phyloP scores from a whole-genome alignment of 2,113 vertebrate genomes.

The Amia ocellicauda region DNA sequence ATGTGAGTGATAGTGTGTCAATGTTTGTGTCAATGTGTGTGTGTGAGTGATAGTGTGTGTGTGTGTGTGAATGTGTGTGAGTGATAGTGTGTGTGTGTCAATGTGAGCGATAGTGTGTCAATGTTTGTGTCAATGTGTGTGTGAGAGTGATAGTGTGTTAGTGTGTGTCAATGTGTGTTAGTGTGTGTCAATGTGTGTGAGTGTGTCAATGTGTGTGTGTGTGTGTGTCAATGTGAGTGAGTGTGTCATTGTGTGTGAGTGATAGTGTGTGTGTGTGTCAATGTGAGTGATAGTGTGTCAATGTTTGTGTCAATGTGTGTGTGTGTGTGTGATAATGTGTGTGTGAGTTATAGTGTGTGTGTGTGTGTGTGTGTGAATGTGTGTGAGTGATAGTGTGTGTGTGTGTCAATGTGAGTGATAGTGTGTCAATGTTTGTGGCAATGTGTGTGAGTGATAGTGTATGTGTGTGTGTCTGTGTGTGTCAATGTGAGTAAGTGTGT shows the following conservation, averaged over 20 bases:
- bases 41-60: neutral
- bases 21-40: neutral
- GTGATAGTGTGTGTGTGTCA: conserved; percentile 7
- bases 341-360: neutral
- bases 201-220: too few relatives aligned
- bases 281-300: neutral
- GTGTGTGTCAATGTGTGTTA: too few relatives aligned
- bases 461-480: conserved; percentile 15
- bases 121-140: too few relatives aligned
- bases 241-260: too few relatives aligned
- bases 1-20: conserved; percentile 36
- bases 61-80: too few relatives aligned
- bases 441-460: neutral
- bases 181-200: too few relatives aligned
- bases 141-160: too few relatives aligned
- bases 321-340: conserved; percentile 27
- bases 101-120: too few relatives aligned
- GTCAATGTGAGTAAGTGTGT: neutral
- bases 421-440: neutral
- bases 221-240: too few relatives aligned
- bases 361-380: too few relatives aligned
- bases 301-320: conserved; percentile 20
- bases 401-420: conserved; percentile 43
- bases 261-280: neutral
- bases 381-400: too few relatives aligned